Conservation (phyloP, 2,888 invertebrate genomes). For the Pinctada fucata region DNA sequence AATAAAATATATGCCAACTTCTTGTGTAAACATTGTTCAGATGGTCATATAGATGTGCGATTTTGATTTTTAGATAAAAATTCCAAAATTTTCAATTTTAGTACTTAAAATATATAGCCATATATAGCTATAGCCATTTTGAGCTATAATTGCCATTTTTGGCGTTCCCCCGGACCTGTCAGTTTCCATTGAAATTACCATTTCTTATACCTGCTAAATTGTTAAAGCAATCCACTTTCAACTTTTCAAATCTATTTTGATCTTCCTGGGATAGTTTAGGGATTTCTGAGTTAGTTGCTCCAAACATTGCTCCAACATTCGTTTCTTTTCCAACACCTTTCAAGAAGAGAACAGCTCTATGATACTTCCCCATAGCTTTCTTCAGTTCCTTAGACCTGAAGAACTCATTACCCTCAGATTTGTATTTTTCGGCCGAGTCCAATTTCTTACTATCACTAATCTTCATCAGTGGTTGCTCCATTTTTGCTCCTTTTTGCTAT, state of each 20-base stretch:
- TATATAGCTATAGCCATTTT: too few relatives aligned
- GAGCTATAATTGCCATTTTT: too few relatives aligned
- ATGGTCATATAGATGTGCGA: too few relatives aligned
- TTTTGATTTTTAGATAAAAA: too few relatives aligned
- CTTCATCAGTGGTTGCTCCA: conserved; percentile 24
- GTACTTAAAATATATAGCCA: too few relatives aligned
- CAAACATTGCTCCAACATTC: conserved; percentile 45
- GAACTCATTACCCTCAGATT: conserved; percentile 69
- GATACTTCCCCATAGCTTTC: conserved; percentile 72
- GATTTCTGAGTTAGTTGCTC: conserved; percentile 40
- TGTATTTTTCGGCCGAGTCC: conserved; percentile 61
- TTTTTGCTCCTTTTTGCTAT: background rate
- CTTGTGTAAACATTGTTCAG: too few relatives aligned
- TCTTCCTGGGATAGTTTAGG: conserved; percentile 50
- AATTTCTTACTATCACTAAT: conserved; percentile 55
- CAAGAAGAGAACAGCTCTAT: conserved; percentile 69
- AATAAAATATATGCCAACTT: too few relatives aligned
- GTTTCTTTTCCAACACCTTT: conserved; percentile 61
- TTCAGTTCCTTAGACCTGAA: conserved; percentile 65
- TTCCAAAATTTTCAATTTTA: too few relatives aligned
- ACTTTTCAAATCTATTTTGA: conserved; percentile 48
- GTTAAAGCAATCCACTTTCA: conserved; percentile 71
- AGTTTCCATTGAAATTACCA: too few relatives aligned
- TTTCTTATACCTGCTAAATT: conserved; percentile 71
- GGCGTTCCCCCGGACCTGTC: too few relatives aligned